Conservation (phyloP, 2,888 invertebrate genomes). For the Cerastis rubricosa region DNA sequence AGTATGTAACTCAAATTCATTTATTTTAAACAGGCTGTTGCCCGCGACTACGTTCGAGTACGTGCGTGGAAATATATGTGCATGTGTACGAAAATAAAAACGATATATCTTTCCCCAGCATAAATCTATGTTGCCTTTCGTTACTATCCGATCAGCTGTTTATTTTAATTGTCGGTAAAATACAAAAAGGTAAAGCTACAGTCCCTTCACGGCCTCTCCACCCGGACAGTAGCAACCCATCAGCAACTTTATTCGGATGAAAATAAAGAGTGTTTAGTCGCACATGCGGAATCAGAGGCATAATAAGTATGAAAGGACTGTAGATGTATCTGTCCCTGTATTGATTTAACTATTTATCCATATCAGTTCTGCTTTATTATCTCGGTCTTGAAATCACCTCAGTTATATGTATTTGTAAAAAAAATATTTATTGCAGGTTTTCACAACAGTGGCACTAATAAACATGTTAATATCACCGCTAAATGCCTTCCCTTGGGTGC, state of each 20-base stretch:
- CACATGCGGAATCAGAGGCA: not conserved
- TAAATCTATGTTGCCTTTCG: too few relatives aligned
- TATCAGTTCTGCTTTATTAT: not conserved
- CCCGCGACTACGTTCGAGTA: too few relatives aligned
- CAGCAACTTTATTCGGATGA: not conserved
- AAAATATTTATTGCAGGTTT: conserved; percentile 88
- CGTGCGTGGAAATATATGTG: too few relatives aligned
- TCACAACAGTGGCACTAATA: conserved; percentile 98
- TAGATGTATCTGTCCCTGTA: conserved; percentile 40
- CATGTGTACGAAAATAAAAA: too few relatives aligned
- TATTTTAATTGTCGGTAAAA: not conserved
- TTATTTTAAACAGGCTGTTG: not conserved
- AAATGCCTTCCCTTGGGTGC: conserved; percentile 99
- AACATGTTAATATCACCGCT: conserved; percentile 99
- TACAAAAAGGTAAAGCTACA: not conserved
- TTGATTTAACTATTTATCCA: not conserved
- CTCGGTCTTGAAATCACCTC: not conserved
- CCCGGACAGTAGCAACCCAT: not conserved
- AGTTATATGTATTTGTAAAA: not conserved
- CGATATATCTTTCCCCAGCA: too few relatives aligned
- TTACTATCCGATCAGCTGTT: too few relatives aligned
- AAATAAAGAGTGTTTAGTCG: not conserved
- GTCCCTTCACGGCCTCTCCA: not conserved
- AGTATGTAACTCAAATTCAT: conserved; percentile 79
- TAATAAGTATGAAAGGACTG: not conserved